A percentile compares a stretch with the other conserved stretches of the same genome.
phyloP scores from a whole-genome alignment of 1,140 invertebrate genomes.

The Pseudomyrmex dendroicus region DNA sequence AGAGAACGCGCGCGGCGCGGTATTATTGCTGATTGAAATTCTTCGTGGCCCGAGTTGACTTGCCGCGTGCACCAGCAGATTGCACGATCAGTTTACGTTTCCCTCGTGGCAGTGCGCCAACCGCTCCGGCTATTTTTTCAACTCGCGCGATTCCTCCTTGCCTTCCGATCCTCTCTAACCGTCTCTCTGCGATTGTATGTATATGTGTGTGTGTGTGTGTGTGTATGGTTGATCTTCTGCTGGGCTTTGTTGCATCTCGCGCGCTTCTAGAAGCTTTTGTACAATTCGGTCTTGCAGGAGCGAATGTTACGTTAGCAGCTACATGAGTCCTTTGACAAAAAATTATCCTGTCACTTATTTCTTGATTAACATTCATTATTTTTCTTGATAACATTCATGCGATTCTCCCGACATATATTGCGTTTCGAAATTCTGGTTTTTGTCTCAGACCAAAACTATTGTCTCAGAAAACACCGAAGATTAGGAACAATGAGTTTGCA shows the following conservation, averaged over 20 bases:
- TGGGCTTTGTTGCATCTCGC: too few species aligned
- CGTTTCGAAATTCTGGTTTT: too few species aligned
- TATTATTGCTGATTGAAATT: conserved; percentile 77
- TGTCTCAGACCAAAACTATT: neutral
- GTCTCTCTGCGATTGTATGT: neutral
- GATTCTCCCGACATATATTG: too few species aligned
- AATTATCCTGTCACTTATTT: too few species aligned
- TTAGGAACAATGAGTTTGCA: conserved; percentile 9
- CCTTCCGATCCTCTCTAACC: neutral
- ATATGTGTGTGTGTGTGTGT: too few species aligned
- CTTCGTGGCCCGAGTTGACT: conserved; percentile 75
- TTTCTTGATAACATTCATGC: too few species aligned
- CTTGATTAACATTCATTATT: too few species aligned
- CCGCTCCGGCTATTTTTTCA: conserved; percentile 8
- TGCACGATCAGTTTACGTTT: conserved; percentile 75
- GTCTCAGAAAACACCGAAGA: neutral
- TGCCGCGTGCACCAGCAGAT: conserved; percentile 72
- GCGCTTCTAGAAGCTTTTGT: too few species aligned
- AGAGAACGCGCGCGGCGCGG: conserved; percentile 60
- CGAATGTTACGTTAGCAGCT: too few species aligned
- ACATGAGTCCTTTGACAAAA: too few species aligned
- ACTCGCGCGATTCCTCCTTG: neutral
- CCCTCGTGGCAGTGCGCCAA: conserved; percentile 69
- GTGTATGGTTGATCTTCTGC: too few species aligned
- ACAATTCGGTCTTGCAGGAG: too few species aligned